phyloP scores from a whole-genome alignment of 1,140 invertebrate genomes.

The Coenobita brevimanus region DNA sequence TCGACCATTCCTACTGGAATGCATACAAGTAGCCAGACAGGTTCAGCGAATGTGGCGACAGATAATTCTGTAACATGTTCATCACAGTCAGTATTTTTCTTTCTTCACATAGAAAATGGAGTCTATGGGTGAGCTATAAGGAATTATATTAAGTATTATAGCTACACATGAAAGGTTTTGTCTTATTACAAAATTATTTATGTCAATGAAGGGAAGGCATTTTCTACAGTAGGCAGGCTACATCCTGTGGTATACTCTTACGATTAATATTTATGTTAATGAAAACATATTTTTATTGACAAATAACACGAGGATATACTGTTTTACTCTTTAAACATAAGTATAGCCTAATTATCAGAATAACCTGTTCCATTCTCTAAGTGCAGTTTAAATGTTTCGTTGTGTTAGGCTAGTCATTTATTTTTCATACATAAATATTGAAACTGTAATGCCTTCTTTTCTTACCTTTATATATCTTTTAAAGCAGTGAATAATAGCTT shows the following conservation, averaged over 20 bases:
- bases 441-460: constrained; percentile 22
- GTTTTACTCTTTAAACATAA: constrained; percentile 12
- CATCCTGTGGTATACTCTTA: constrained; percentile 29
- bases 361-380: constrained; percentile 9
- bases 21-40: too few relatives aligned
- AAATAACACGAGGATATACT: neutral
- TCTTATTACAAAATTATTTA: constrained; percentile 17
- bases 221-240: constrained; percentile 12
- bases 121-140: constrained; percentile 28
- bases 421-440: constrained; percentile 40
- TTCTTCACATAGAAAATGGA: constrained; percentile 21
- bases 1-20: too few relatives aligned
- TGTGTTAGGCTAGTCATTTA: too few relatives aligned
- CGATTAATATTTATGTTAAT: constrained; percentile 12
- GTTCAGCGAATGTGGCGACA: too few relatives aligned
- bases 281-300: neutral
- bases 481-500: constrained; percentile 45
- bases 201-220: constrained; percentile 40
- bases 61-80: too few relatives aligned
- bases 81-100: too few relatives aligned
- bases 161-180: constrained; percentile 32
- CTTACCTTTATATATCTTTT: constrained; percentile 46
- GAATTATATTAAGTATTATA: constrained; percentile 34
- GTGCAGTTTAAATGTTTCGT: too few relatives aligned
- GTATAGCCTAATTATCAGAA: constrained; percentile 20